Conservation (phyloP, 1,140 invertebrate genomes). For the Monochamus saltuarius region DNA sequence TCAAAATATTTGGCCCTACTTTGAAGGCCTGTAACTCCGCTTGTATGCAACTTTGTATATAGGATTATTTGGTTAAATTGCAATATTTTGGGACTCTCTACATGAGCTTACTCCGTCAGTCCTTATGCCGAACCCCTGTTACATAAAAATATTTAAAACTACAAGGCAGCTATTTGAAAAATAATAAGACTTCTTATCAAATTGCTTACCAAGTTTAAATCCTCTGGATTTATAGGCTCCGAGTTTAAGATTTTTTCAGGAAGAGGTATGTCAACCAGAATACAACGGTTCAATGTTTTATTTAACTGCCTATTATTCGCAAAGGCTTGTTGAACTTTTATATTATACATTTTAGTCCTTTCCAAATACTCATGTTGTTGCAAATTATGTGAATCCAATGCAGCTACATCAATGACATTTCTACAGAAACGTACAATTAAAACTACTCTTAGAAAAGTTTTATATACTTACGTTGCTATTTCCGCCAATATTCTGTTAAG, state of each 20-base stretch:
- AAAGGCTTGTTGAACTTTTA: conserved; percentile 59
- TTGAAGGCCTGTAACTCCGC: no score
- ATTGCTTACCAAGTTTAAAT: conserved; percentile 60
- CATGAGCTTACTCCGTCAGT: no score
- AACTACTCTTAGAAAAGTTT: conserved; percentile 17
- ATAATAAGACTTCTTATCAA: conserved; percentile 15
- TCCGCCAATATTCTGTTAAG: conserved; percentile 83
- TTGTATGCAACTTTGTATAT: no score
- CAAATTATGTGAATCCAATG: conserved; percentile 74
- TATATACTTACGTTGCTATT: conserved; percentile 74
- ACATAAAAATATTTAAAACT: no score
- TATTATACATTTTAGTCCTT: conserved; percentile 69
- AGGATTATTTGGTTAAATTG: no score
- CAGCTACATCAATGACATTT: conserved; percentile 82
- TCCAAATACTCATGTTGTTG: conserved; percentile 81
- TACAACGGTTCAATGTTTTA: conserved; percentile 50
- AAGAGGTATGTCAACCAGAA: conserved; percentile 61
- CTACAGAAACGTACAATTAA: conserved; percentile 50
- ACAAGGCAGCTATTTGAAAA: no score
- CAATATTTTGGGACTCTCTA: no score
- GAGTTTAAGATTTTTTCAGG: conserved; percentile 60
- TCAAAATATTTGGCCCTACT: no score
- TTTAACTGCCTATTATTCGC: conserved; percentile 49
- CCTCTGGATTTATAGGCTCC: conserved; percentile 55
- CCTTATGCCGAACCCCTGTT: no score